phyloP scores from a whole-genome alignment of 2,888 invertebrate species.

The Spodoptera picta region DNA sequence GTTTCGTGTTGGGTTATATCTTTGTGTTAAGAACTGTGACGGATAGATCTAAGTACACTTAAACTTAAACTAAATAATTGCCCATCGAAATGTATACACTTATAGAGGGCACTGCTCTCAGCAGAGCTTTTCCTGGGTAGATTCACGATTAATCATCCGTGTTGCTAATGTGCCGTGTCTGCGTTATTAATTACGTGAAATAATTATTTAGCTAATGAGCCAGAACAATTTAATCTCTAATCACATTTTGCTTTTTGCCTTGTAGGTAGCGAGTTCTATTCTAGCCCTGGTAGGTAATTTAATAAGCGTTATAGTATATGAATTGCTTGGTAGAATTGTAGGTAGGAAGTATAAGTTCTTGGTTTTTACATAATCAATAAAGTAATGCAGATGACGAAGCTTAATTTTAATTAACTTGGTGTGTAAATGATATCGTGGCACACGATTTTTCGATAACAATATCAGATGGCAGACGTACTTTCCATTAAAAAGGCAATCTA shows the following conservation, averaged over 20 bases:
- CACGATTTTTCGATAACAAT: too few species aligned
- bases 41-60: not conserved
- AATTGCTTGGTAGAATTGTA: too few species aligned
- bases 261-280: conserved; percentile 2
- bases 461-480: too few species aligned
- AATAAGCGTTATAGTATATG: too few species aligned
- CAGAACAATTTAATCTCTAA: conserved; percentile 30
- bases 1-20: not conserved
- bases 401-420: too few species aligned
- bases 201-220: conserved; percentile 51
- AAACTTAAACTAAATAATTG: conserved; percentile 13
- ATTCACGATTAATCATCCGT: conserved; percentile 22
- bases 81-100: not conserved
- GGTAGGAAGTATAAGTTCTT: not conserved
- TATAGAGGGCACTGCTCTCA: too few species aligned
- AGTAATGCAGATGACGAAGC: too few species aligned
- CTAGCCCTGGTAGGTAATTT: not conserved
- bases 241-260: conserved; percentile 5
- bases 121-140: not conserved
- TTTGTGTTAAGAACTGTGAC: too few species aligned
- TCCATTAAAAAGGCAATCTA: not conserved
- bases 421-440: too few species aligned
- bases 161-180: conserved; percentile 24
- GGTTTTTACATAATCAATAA: too few species aligned
- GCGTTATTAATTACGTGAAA: conserved; percentile 31